A percentile compares a stretch with the other conserved stretches of the same genome.
phyloP scores from a whole-genome alignment of 2,888 invertebrate genomes.

The Amphipyra berbera region DNA sequence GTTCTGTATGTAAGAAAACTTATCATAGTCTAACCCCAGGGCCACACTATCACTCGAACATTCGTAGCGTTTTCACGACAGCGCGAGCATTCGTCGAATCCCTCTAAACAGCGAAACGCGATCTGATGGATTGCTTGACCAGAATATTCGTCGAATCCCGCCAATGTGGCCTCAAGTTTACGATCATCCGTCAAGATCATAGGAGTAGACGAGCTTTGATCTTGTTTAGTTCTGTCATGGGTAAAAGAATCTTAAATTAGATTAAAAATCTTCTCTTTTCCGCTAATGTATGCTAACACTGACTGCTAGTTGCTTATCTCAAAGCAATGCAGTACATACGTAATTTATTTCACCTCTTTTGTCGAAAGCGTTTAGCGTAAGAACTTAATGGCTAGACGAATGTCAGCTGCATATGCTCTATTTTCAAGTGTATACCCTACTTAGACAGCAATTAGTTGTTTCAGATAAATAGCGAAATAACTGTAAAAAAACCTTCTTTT shows the following conservation, averaged over 20 bases:
- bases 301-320: conserved; percentile 13
- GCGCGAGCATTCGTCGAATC: too few species aligned
- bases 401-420: conserved; percentile 21
- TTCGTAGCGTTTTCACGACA: too few species aligned
- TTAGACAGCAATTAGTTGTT: conserved; percentile 25
- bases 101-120: too few species aligned
- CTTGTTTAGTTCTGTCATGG: too few species aligned
- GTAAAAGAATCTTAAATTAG: background rate
- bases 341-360: conserved; percentile 27
- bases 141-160: too few species aligned
- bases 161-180: too few species aligned
- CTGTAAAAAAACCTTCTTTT: background rate
- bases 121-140: too few species aligned
- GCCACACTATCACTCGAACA: too few species aligned
- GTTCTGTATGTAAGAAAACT: too few species aligned
- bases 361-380: conserved; percentile 35
- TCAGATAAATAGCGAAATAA: conserved; percentile 3
- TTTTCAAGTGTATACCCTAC: conserved; percentile 17
- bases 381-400: conserved; percentile 32
- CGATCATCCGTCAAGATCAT: too few species aligned
- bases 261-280: background rate
- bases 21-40: too few species aligned
- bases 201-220: too few species aligned
- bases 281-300: conserved; percentile 13
- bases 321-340: conserved; percentile 11